Evolutionary conservation across 1,140 invertebrate genomes (phyloP).

Genomic region (Lerema accius): DNA sequence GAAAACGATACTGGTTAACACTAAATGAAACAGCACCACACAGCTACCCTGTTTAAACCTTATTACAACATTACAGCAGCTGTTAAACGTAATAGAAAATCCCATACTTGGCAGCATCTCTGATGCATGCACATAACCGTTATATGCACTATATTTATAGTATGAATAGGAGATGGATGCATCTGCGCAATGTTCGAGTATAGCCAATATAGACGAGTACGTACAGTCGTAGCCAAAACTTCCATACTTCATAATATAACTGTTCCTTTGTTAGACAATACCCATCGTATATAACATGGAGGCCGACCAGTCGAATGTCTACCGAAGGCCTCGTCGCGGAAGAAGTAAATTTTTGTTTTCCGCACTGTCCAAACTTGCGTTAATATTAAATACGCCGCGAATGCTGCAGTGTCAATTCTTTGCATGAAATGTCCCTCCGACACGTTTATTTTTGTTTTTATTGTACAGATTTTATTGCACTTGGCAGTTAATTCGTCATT

Average conservation of each 20-base stretch:
- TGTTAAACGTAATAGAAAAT: constrained; percentile 24
- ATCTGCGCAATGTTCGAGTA: constrained; percentile 3
- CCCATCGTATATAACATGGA: constrained; percentile 34
- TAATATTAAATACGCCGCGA: constrained; percentile 40
- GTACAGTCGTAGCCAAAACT: neutral
- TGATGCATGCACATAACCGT: constrained; percentile 10
- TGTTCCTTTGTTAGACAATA: constrained; percentile 44
- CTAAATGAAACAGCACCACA: neutral
- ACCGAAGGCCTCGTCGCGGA: constrained; percentile 54
- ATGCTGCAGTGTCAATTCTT: constrained; percentile 44
- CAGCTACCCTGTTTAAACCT: neutral
- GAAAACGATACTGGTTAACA: no score
- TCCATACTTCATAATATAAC: constrained; percentile 14
- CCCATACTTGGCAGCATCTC: constrained; percentile 7
- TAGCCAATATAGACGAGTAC: constrained; percentile 13
- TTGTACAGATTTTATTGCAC: constrained; percentile 34
- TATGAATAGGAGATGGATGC: constrained; percentile 12
- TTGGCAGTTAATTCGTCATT: constrained; percentile 51
- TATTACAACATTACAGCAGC: constrained; percentile 6
- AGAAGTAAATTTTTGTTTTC: constrained; percentile 61
- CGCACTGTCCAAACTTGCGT: constrained; percentile 49
- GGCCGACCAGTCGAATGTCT: constrained; percentile 40
- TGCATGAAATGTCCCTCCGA: constrained; percentile 50
- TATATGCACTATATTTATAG: constrained; percentile 25
- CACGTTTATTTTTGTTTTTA: constrained; percentile 51